Base-by-base conservation (phyloP, 35 echinoderm and acorn worm genomes). In the Holothuria glaberrima region DNA sequence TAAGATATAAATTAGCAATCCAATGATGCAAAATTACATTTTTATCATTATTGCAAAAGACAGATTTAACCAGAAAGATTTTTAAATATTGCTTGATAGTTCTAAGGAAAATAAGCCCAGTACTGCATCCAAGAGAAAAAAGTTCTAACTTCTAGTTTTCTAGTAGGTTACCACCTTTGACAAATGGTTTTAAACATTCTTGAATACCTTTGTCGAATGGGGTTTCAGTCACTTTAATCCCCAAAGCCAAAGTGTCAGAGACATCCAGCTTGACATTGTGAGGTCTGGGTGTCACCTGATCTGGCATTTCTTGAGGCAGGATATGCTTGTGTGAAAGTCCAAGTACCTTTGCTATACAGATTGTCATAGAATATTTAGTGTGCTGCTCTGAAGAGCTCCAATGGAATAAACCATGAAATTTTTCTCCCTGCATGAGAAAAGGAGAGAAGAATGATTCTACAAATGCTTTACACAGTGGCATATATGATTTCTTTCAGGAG, bases 361-460 rank as follows among this genome's bases (percentile, higher is more conserved):
- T 76, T 29, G 88, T 78, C 93, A 98, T 94, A 58, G 86, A 33
- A 72, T 94, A 92, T 48, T 94, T 94, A 35, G 95, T 98, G 32
- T 94, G 71, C 30, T 62, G 54, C 36, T 98, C 93, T 57, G 88
- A 63, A 18, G 78, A 70, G 68, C 92, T 88, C 95, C 95, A 97
- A 52, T 97, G 95, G 68, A 89, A 97, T 25, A 94, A 90, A 30
- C 86, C 89, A 26, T 74, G 90, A n/a, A 94, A 68, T 50, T 84
- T 68, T 17, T 74, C 18, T 88, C 86, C 86, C 95, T 94, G 80
- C n/a, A 83, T n/a, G 33, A 74, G 57, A 89, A 87, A n/a, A 92
- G 6, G 4, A 44, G 56, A 71, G 30, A 41, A 41, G 36, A n/a
- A 7, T 41, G 20, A 59, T 45, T 90, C 30, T 19, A 5, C 35